A percentile compares a stretch with the other conserved stretches of the same genome.
These are phyloP conservation scores for Drosophila parabipectinata DNA, from an alignment of 1,140 invertebrate species.

Conservation along the genomic window DNA sequence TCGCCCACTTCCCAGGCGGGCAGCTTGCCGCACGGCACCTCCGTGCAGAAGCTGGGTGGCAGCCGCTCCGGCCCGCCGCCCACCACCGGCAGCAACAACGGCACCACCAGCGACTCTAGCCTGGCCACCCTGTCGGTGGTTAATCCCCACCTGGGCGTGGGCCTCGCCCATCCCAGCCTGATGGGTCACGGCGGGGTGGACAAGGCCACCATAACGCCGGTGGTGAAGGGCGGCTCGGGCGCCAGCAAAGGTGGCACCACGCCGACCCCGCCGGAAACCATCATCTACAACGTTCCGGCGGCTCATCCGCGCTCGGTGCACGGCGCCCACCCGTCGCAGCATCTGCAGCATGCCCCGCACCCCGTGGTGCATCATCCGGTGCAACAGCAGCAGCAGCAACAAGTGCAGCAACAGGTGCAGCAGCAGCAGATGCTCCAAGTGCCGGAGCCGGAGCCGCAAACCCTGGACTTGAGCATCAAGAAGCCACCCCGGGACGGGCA, in stretches of 20 bases:
- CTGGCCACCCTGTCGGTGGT: constrained; percentile 89
- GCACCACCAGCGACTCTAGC: constrained; percentile 75
- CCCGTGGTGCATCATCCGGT: constrained; percentile 4
- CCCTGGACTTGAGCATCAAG: constrained; percentile 92
- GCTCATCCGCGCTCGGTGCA: constrained; percentile 25
- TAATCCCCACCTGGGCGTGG: constrained; percentile 82
- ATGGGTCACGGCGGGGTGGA: constrained; percentile 72
- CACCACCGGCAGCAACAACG: constrained; percentile 13
- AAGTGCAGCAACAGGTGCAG: constrained; percentile 22
- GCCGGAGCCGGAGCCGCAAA: constrained; percentile 86
- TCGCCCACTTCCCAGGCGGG: constrained; percentile 16
- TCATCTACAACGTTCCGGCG: constrained; percentile 80
- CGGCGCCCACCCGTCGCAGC: constrained; percentile 18
- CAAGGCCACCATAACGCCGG: constrained; percentile 59
- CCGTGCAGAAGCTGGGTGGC: constrained; percentile 58
- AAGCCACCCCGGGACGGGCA: constrained; percentile 87
- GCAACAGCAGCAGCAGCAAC: constrained; percentile 12
- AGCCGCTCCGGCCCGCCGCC: constrained; percentile 18
- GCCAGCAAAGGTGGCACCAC: constrained; percentile 38
- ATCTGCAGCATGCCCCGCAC: constrained; percentile 1
- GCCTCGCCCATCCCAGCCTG: constrained; percentile 53
- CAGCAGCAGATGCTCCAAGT: constrained; percentile 84
- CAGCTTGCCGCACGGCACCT: constrained; percentile 59
- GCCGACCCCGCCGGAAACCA: constrained; percentile 85
- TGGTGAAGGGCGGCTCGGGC: constrained; percentile 86